Conservation (phyloP, 2,888 invertebrate genomes). For the Cancer borealis region DNA sequence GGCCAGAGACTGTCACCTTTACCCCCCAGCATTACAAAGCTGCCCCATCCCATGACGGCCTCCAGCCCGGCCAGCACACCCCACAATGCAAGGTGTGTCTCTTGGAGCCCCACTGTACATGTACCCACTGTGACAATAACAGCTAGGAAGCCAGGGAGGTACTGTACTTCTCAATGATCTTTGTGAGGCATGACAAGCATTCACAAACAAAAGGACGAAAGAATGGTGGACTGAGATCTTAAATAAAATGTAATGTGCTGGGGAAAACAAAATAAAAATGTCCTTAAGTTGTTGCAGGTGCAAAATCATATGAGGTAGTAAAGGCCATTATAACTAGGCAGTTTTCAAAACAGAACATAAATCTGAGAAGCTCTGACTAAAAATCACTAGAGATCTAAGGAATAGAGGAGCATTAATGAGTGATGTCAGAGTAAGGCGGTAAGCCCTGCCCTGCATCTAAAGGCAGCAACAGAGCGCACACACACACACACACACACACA, state of each 20-base stretch:
- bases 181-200: constrained; percentile 40
- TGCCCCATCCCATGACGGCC: neutral
- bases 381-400: constrained; percentile 11
- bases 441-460: neutral
- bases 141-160: constrained; percentile 51
- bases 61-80: constrained; percentile 15
- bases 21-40: constrained; percentile 15
- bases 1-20: constrained; percentile 40
- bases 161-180: constrained; percentile 45
- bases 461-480: constrained; percentile 30
- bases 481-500: constrained; percentile 22
- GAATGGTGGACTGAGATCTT: neutral
- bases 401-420: neutral
- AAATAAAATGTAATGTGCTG: neutral
- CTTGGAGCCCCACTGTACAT: constrained; percentile 62
- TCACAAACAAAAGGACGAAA: constrained; percentile 21
- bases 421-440: neutral
- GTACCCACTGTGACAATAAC: constrained; percentile 48
- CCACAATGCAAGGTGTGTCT: neutral
- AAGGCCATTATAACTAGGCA: neutral
- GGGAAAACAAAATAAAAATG: neutral
- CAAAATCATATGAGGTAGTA: neutral
- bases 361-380: neutral
- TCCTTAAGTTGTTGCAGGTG: neutral
- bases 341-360: constrained; percentile 3